Evolutionary conservation across 2,888 invertebrate species (phyloP), one percentile per base, ranked within the genome.

Genomic region (Himalopsyche anomala): DNA sequence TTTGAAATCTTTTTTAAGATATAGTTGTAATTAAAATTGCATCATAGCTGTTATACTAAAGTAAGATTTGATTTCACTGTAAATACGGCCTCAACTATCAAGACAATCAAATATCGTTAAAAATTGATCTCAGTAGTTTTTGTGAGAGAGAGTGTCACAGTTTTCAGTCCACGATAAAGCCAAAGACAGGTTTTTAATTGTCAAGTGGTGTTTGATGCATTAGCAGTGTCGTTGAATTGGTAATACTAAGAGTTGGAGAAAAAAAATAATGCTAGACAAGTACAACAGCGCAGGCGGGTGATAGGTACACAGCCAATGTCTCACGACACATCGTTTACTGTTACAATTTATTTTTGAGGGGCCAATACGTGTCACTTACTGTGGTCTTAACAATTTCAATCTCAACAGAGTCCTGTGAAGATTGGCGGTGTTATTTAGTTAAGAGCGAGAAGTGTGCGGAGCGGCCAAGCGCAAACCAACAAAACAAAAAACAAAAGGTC

Each of bases 401-500:
- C 83, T 87, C 88, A 88, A 88, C 69, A 85, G 42, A 42, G 83
- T 88, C 88, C 88, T 88, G 81, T 42, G 81, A 85, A 40, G 85
- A 83, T 85, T 87, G 81, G 86, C 82, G 84, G 38, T 74, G 74
- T 74, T 74, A 74, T 74, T 74, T 74, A 74, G 74, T 74, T 74
- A 74, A 80, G 83, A 86, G 87, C 83, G 85, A 87, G 81, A 62
- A 69, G 85, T 82, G 86, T 81, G 83, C 81, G 82, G 82, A 83
- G 87, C 55, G 84, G 51, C 79, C 45, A 85, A 86, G 87, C 85
- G 87, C 88, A 86, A 87, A 89, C 84, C 81, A 88, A 87, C 87
- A 87, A 82, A 87, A 87, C 55, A 84, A 74, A 38, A 74, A 74
- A 74, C 74, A 74, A 74, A 74, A 74, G 74, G 19, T 74, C 74